Evolutionary conservation across 2,113 vertebrate species (phyloP), one percentile per base, ranked within the genome.

Genomic region (Cairina moschata): DNA sequence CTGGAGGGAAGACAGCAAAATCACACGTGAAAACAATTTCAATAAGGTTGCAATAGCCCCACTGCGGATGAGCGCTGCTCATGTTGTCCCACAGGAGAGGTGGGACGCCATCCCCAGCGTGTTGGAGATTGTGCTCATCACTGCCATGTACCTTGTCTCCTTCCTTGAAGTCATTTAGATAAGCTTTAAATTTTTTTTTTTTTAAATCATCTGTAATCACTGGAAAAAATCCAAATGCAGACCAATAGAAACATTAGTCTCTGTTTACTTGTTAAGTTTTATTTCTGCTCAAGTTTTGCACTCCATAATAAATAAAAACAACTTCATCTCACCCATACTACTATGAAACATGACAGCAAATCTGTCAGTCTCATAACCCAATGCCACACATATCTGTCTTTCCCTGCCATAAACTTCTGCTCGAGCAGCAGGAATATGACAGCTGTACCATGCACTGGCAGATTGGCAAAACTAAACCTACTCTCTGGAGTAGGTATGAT

Each of bases 311-410:
- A 38, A 38, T n/a, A 34, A 91, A 94, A 90, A 76, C 76, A 86
- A 83, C n/a, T 92, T 95, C 84, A 86, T 94, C 88, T 92, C 85
- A 92, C 91, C 88, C 88, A 90, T 91, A 91, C 86, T 82, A 86
- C 90, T 91, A 90, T 75, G 59, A 95, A 87, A 91, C 82, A 76
- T 83, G 86, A 93, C 94, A 97, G 91, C 59, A 86, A 88, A 94
- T 95, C 92, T 95, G 96, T 93, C 95, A 96, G 69, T 89, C 94
- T 90, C 83, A 85, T 93, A 96, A 96, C 87, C 85, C 76, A 86
- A 66, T 79, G 90, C 79, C 86, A 91, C 94, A 91, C 62, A 52
- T 94, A 88, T 96, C 91, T 97, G 93, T 91, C 94, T 91, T 86
- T 80, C 50, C 81, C 90, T 72, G 83, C 93, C 62, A 94, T 91